Evolutionary conservation across 2,797 vertebrate species (phyloP).

Genomic region (Pangasius krempfi): DNA sequence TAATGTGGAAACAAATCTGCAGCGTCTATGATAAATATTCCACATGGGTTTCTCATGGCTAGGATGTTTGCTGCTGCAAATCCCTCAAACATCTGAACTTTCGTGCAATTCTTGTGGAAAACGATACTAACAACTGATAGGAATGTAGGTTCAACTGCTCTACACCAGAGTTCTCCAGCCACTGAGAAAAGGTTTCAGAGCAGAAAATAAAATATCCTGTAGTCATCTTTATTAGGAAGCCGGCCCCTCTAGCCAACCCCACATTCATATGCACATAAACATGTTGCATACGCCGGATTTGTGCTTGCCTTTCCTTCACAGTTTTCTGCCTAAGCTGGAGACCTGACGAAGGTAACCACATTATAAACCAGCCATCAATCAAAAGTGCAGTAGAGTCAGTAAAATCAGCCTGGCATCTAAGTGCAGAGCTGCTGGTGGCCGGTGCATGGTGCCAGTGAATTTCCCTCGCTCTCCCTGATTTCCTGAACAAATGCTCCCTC

Average conservation of each 20-base stretch:
- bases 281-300: not conserved
- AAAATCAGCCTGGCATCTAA: conserved; percentile 40
- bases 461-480: conserved; percentile 53
- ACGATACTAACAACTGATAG: not conserved
- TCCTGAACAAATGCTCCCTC: conserved; percentile 62
- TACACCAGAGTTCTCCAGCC: not conserved
- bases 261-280: not conserved
- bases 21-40: not conserved
- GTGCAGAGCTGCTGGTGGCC: conserved; percentile 15
- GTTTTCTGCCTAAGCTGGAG: not conserved
- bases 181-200: conserved; percentile 3
- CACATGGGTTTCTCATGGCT: not conserved
- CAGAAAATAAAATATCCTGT: conserved; percentile 6
- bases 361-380: conserved; percentile 34
- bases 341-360: conserved; percentile 7
- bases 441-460: not conserved
- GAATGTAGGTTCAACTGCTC: not conserved
- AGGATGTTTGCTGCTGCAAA: not conserved
- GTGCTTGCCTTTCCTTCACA: not conserved
- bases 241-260: too few relatives aligned
- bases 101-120: conserved; percentile 7
- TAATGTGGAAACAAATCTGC: not conserved
- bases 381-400: conserved; percentile 28
- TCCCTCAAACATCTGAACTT: not conserved
- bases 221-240: not conserved